phyloP scores from a whole-genome alignment of 2,797 vertebrate species.

The Momotus momota region DNA sequence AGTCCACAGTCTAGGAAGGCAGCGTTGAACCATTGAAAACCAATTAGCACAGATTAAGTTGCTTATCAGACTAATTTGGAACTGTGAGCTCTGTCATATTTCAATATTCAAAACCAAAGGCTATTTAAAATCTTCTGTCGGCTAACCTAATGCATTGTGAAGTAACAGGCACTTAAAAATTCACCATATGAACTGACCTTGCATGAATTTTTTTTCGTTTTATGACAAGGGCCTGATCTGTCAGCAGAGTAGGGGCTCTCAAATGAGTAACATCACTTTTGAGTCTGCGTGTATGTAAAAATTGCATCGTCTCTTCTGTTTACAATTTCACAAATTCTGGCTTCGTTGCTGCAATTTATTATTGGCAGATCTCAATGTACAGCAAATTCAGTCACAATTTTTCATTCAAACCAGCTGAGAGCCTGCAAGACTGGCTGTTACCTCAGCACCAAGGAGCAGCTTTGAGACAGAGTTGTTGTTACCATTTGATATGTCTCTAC shows the following conservation, averaged over 20 bases:
- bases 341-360: neutral
- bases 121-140: neutral
- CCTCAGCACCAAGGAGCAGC: neutral
- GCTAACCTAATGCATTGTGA: neutral
- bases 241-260: neutral
- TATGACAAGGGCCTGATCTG: neutral
- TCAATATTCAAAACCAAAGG: neutral
- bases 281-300: neutral
- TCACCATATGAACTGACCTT: neutral
- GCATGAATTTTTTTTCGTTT: neutral
- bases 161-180: neutral
- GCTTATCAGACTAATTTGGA: neutral
- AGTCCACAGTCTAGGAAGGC: conserved; percentile 3
- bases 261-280: neutral
- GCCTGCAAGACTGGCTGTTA: neutral
- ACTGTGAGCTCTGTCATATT: neutral
- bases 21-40: neutral
- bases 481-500: neutral
- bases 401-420: neutral
- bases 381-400: neutral
- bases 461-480: neutral
- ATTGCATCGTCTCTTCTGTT: neutral
- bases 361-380: neutral
- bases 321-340: neutral
- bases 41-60: conserved; percentile 6